phyloP scores from a whole-genome alignment of 1,140 invertebrate genomes.

The Pectinophora gossypiella region DNA sequence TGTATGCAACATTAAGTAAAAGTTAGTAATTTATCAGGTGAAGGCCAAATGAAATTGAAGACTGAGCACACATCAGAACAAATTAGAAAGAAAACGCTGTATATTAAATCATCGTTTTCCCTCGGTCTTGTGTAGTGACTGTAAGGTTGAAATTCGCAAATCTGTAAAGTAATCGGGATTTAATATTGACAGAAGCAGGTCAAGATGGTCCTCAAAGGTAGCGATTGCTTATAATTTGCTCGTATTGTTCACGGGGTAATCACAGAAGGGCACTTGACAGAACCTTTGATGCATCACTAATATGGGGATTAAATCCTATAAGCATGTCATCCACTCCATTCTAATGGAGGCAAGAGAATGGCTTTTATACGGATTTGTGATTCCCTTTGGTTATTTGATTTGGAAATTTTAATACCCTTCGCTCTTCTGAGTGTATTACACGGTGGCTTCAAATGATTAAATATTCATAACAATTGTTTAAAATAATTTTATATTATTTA shows the following conservation, averaged over 20 bases:
- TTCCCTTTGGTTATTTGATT: conserved; percentile 31
- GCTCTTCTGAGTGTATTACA: too few species aligned
- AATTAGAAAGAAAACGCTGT: too few species aligned
- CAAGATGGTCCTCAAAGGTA: conserved; percentile 51
- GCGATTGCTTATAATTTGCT: conserved; percentile 57
- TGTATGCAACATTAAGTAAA: too few species aligned
- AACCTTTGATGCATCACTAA: conserved; percentile 70
- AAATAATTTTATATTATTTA: too few species aligned
- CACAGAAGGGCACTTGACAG: conserved; percentile 48
- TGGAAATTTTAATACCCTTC: neutral
- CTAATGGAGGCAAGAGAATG: conserved; percentile 44
- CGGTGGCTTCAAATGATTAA: too few species aligned
- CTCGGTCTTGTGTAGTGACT: too few species aligned
- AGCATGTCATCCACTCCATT: conserved; percentile 64
- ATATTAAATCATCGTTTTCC: too few species aligned
- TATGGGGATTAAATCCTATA: conserved; percentile 53
- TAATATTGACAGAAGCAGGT: conserved; percentile 57
- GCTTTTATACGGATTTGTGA: conserved; percentile 28
- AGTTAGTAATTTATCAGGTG: neutral
- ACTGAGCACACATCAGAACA: neutral
- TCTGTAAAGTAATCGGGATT: too few species aligned
- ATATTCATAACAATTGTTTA: too few species aligned
- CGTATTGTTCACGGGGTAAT: conserved; percentile 59
- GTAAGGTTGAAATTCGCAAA: neutral
- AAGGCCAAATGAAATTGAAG: neutral